Base-by-base conservation (phyloP, 53 echinoderm and acorn worm genomes). In the Temnopleurus reevesii region DNA sequence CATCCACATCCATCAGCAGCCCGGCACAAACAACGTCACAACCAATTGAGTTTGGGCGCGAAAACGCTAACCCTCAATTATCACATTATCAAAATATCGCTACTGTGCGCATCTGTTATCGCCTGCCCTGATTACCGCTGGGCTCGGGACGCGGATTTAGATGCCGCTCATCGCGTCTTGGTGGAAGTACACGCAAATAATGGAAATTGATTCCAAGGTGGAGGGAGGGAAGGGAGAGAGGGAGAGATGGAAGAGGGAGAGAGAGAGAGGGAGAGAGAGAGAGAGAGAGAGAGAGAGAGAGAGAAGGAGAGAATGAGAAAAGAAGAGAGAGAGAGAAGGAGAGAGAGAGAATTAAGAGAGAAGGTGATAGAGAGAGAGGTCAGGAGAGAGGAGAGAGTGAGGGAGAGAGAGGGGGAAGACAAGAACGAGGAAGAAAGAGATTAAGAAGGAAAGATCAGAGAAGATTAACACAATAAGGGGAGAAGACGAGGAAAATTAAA, bases 11-110 rank as follows among this genome's bases (percentile, higher is more conserved):
- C 12, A 46, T 79, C 79, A 49, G 21, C 46, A 47, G 28, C 27
- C 24, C 5, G 49, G 8, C 27, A 13, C 79, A 79, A 79, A 47
- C 79, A n/a, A 79, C 79, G 49, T 79, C 79, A 79, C 47, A 26
- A 49, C 79, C 47, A 79, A 79, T 79, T 13, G 79, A 13, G 26
- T 1, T 49, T 49, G 79, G 27, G 79, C 79, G 79, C 46, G 79
- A 49, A 46, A 49, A 79, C 12, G 46, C 46, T 49, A 49, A 79
- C 46, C 53, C 49, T 79, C 79, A 79, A 79, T 79, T 79, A 79
- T 47, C 79, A 79, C 79, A 79, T 79, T 79, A 79, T 79, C 79
- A 79, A 79, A 79, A 79, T 79, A 79, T 49, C 25, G 79, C 49
- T 49, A 79, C 79, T 79, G 29, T 79, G 79, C 51, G 79, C 79